These are phyloP conservation scores for Drosophila neonasuta DNA, from an alignment of 2,888 invertebrate species.

Conservation along the genomic window DNA sequence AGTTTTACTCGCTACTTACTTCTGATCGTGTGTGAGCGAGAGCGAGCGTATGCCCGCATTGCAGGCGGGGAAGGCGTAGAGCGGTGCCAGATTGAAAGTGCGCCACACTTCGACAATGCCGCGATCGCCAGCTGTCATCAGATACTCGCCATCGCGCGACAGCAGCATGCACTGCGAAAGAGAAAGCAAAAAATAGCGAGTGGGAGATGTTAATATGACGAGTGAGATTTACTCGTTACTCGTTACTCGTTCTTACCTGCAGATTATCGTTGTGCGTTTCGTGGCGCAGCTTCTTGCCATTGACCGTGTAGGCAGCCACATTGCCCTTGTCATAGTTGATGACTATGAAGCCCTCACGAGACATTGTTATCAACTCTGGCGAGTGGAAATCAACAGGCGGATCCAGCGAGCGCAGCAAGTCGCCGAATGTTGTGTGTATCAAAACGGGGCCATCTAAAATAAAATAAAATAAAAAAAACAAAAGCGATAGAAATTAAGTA, in stretches of 20 bases:
- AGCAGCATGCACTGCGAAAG: constrained; percentile 90
- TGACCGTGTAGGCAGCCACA: constrained; percentile 96
- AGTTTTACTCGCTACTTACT: constrained; percentile 85
- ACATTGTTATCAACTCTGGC: constrained; percentile 95
- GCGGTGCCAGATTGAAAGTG: constrained; percentile 96
- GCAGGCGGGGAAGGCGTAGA: constrained; percentile 98
- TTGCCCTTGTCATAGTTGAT: constrained; percentile 96
- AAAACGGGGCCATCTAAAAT: constrained; percentile 94
- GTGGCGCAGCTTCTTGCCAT: constrained; percentile 93
- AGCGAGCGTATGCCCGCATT: constrained; percentile 97
- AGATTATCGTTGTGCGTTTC: constrained; percentile 97
- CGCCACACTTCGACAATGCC: constrained; percentile 99
- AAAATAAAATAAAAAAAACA: background rate
- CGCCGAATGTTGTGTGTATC: constrained; percentile 98
- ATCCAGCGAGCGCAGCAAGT: constrained; percentile 94
- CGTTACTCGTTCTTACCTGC: constrained; percentile 85
- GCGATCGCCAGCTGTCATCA: constrained; percentile 98
- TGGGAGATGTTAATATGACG: background rate
- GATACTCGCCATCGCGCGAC: constrained; percentile 98
- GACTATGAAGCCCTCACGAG: constrained; percentile 97
- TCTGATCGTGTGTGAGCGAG: constrained; percentile 98
- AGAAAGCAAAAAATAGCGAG: background rate
- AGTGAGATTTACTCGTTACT: too few species aligned
- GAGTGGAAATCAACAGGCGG: constrained; percentile 89
- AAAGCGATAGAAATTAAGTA: background rate